Conservation (phyloP, 2,888 invertebrate species). For the Syrista parreyssii region DNA sequence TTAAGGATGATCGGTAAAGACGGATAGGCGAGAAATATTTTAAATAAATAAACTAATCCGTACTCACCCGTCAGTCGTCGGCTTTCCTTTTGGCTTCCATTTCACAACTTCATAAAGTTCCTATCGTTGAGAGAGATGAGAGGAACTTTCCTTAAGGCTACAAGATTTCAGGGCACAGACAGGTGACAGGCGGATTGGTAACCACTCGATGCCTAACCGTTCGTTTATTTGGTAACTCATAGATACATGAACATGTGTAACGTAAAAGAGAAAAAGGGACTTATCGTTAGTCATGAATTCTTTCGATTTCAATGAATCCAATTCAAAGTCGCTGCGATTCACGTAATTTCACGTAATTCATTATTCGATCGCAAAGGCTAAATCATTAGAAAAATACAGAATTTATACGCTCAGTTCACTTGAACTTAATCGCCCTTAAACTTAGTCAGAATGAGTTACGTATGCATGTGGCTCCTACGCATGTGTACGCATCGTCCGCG, state of each 20-base stretch:
- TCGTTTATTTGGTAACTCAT: conserved; percentile 64
- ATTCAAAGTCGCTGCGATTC: conserved; percentile 24
- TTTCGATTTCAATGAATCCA: background rate
- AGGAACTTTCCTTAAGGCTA: too few species aligned
- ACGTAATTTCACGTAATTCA: conserved; percentile 27
- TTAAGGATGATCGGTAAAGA: too few species aligned
- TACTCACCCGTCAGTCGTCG: too few species aligned
- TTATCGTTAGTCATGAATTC: background rate
- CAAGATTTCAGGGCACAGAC: too few species aligned
- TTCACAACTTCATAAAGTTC: too few species aligned
- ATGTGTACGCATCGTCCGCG: background rate
- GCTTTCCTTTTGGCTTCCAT: too few species aligned
- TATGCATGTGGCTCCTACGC: background rate
- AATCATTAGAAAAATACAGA: conserved; percentile 63
- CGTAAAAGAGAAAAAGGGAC: conserved; percentile 21
- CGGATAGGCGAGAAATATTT: too few species aligned
- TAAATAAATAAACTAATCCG: too few species aligned
- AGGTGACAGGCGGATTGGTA: too few species aligned
- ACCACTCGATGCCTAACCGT: conserved; percentile 48
- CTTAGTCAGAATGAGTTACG: background rate
- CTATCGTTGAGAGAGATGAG: too few species aligned
- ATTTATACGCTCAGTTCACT: conserved; percentile 43
- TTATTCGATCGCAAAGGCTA: conserved; percentile 38
- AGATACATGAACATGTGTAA: conserved; percentile 52
- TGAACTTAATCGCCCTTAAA: conserved; percentile 1